Conservation (phyloP, 35 echinoderm and acorn worm genomes). For the Strongylocentrotus purpuratus region DNA sequence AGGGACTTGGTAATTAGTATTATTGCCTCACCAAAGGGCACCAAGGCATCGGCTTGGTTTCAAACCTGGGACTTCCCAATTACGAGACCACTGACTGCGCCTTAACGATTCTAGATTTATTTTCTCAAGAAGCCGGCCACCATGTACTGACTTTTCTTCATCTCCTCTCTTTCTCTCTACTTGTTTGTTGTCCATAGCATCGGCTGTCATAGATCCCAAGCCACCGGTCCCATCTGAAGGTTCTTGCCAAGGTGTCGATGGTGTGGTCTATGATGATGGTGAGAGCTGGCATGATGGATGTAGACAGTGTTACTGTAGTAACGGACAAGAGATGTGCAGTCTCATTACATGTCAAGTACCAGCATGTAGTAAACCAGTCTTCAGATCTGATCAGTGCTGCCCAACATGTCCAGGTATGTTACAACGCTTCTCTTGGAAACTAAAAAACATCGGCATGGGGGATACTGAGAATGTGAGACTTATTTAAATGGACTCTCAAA, state of each 20-base stretch:
- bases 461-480: no score
- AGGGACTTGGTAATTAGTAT: no score
- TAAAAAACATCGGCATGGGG: no score
- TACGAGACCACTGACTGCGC: no score
- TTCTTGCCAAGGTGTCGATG: constrained; percentile 60
- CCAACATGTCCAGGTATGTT: constrained; percentile 83
- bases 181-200: not conserved
- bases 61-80: no score
- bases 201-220: not conserved
- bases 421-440: not conserved
- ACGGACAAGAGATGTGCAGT: constrained; percentile 95
- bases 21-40: no score
- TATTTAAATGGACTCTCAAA: no score
- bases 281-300: constrained; percentile 99
- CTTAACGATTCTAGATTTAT: no score
- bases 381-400: constrained; percentile 84
- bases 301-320: constrained; percentile 91
- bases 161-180: not conserved
- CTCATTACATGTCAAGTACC: constrained; percentile 91
- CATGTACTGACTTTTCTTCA: not conserved
- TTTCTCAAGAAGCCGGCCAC: no score
- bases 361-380: constrained; percentile 72
- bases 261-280: constrained; percentile 72
- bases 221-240: constrained; percentile 37
- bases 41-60: no score